Percentiles rank a stretch among this genome's conserved stretches.
These are phyloP conservation scores for Drosophila barbarae DNA, from an alignment of 2,888 invertebrate genomes.

Conservation along the genomic window DNA sequence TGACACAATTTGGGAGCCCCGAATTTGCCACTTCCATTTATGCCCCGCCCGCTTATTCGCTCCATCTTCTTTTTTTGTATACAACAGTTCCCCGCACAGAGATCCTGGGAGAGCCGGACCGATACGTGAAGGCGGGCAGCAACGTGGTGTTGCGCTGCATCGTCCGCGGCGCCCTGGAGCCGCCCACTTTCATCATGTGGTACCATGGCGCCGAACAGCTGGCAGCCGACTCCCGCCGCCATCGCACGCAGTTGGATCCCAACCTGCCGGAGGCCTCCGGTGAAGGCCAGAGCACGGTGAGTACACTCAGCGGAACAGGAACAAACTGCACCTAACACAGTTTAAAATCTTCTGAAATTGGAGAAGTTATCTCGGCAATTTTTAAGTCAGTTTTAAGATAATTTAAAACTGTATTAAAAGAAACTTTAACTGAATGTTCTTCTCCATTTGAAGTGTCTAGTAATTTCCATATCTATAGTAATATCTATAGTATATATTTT, in stretches of 20 bases:
- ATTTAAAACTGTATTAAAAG: not conserved
- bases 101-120: conserved; percentile 92
- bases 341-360: not conserved
- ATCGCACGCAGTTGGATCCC: conserved; percentile 79
- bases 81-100: conserved; percentile 92
- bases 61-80: conserved; percentile 4
- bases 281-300: conserved; percentile 79
- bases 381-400: not conserved
- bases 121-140: conserved; percentile 94
- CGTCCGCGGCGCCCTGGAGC: conserved; percentile 93
- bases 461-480: not conserved
- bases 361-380: not conserved
- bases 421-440: not conserved
- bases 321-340: not conserved
- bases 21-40: conserved; percentile 37
- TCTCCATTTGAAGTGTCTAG: not conserved
- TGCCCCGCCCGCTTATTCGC: conserved; percentile 6
- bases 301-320: conserved; percentile 40
- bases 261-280: conserved; percentile 77
- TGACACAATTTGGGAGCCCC: conserved; percentile 61
- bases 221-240: conserved; percentile 78
- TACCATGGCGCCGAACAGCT: conserved; percentile 83
- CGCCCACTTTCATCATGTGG: conserved; percentile 96
- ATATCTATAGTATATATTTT: too few species aligned
- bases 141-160: conserved; percentile 93